Base-by-base conservation (phyloP, 1,140 invertebrate genomes). In the Leptinotarsa defecta region DNA sequence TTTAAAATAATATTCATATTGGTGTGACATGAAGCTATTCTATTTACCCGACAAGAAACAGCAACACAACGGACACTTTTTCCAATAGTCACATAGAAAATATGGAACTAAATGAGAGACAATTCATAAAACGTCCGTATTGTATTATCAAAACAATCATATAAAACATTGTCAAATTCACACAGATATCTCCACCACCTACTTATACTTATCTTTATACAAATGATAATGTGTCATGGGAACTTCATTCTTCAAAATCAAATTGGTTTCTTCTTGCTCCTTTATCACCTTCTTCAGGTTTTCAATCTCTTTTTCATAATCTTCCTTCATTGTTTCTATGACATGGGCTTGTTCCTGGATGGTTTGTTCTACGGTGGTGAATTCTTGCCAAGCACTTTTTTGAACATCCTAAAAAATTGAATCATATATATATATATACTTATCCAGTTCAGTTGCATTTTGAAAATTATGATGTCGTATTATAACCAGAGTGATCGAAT, bases 371-470 rank as follows among this genome's bases (percentile, higher is more conserved):
- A 88, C 86, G 2, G 85, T 85, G 13, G 84, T 82, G 71, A 89
- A 81, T 79, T 89, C 88, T 69, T 89, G 85, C 81, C 86, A 87
- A 2, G 88, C 86, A 71, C 84, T 87, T 81, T 86, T 86, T 74
- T 89, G 87, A 65, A 90, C 86, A 75, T 81, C 86, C 89, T 90
- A 75, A 72, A 86, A 22, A 20, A 67, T 43, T 2, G 8, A 43
- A 43, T 11, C 34, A 43, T 11, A 3, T 43, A 43, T 8, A 43
- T 11, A 3, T 43, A 43, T 8, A 34, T 34, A 11, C 34, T 34
- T 34, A 8, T 34, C 8, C 34, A 34, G 34, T 34, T 34, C 34
- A 8, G 8, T 34, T 34, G 34, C 34, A 34, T 34, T 34, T 34
- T 11, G 2, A 34, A 34, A 34, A 34, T 34, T 34, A 3, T 8